phyloP scores from a whole-genome alignment of 1,140 invertebrate genomes.

The Maniola jurtina region DNA sequence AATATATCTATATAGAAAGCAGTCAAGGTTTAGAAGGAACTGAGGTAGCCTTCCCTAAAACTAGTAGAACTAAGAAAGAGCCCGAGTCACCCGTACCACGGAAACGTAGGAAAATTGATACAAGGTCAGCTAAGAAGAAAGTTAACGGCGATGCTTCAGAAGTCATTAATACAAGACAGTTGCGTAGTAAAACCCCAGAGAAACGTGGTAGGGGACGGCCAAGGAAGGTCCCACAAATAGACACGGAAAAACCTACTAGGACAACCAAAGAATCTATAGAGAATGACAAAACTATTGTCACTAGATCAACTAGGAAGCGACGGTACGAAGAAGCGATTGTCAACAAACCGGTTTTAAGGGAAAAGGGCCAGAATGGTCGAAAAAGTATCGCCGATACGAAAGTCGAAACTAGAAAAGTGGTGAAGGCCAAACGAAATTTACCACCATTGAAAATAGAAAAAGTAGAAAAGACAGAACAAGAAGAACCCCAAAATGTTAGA shows the following conservation, averaged over 20 bases:
- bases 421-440: constrained; percentile 41
- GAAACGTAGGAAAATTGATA: constrained; percentile 61
- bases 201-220: constrained; percentile 42
- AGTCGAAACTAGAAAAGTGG: constrained; percentile 46
- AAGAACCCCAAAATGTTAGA: constrained; percentile 37
- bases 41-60: constrained; percentile 64
- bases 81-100: constrained; percentile 52
- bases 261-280: constrained; percentile 70
- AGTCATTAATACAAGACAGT: background rate
- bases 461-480: constrained; percentile 22
- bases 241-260: constrained; percentile 40
- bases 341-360: constrained; percentile 58
- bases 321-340: constrained; percentile 48
- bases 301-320: constrained; percentile 53
- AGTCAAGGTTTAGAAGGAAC: constrained; percentile 64
- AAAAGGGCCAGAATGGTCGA: constrained; percentile 64
- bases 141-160: constrained; percentile 33
- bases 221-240: constrained; percentile 32
- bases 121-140: constrained; percentile 32
- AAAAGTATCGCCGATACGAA: constrained; percentile 38
- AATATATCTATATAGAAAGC: constrained; percentile 68
- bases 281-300: constrained; percentile 55
- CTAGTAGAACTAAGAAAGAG: constrained; percentile 47
- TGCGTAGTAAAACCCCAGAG: constrained; percentile 22
- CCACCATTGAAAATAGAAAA: constrained; percentile 34